Conservation (phyloP, 2,113 vertebrate species). For the Psephotus haematonotus region DNA sequence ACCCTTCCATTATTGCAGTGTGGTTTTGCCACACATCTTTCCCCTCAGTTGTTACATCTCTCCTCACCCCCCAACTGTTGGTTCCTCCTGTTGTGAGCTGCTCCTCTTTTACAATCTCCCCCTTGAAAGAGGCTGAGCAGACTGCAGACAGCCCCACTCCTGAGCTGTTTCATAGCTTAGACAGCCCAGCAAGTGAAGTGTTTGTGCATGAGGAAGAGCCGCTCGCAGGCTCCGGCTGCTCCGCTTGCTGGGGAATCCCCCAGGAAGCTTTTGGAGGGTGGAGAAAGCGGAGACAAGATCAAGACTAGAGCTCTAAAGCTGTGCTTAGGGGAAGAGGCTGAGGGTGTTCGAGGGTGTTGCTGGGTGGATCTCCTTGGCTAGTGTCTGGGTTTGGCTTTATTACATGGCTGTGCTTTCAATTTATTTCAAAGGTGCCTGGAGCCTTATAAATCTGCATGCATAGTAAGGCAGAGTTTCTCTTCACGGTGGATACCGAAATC, state of each 20-base stretch:
- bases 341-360: conserved; percentile 60
- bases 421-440: conserved; percentile 66
- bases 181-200: not conserved
- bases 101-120: not conserved
- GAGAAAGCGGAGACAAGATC: conserved; percentile 34
- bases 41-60: not conserved
- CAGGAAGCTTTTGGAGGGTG: conserved; percentile 47
- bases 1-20: not conserved
- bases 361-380: conserved; percentile 62
- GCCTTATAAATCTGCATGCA: conserved; percentile 63
- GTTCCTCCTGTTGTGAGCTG: not conserved
- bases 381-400: conserved; percentile 47
- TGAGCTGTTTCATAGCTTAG: not conserved
- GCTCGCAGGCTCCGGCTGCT: not conserved
- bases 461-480: conserved; percentile 36
- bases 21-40: not conserved
- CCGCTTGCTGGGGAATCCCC: conserved; percentile 44
- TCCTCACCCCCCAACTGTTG: not conserved
- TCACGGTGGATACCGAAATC: not conserved
- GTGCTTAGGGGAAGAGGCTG: conserved; percentile 40
- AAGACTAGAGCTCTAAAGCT: conserved; percentile 22
- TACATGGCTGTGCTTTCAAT: conserved; percentile 56
- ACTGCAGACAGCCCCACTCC: not conserved
- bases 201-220: not conserved
- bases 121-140: not conserved